A percentile compares a stretch with the other conserved stretches of the same genome.
Conservation (phyloP, 2,888 invertebrate species). For the Melinaea marsaeus region DNA sequence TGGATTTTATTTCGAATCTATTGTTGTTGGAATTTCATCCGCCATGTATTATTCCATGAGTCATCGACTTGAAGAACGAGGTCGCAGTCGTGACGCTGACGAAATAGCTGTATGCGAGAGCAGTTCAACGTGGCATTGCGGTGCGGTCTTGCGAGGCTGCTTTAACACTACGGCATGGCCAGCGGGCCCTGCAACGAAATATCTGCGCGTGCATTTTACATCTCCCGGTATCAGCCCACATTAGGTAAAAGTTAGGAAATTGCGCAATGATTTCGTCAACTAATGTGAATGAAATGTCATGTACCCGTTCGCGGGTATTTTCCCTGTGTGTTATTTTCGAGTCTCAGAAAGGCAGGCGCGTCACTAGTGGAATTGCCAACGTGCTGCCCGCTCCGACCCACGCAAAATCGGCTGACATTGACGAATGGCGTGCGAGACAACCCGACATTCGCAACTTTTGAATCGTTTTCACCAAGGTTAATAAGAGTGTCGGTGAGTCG, state of each 20-base stretch:
- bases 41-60: constrained; percentile 76
- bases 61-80: constrained; percentile 60
- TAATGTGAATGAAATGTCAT: constrained; percentile 26
- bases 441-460: constrained; percentile 12
- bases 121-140: constrained; percentile 34
- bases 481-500: constrained; percentile 34
- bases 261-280: constrained; percentile 53
- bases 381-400: constrained; percentile 7
- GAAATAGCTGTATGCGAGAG: constrained; percentile 49
- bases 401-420: constrained; percentile 12
- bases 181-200: constrained; percentile 37
- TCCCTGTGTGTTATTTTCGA: constrained; percentile 58
- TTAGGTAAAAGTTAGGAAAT: constrained; percentile 70
- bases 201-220: constrained; percentile 46
- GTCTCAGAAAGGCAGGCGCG: constrained; percentile 22
- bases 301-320: constrained; percentile 48
- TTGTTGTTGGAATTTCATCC: constrained; percentile 65
- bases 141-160: constrained; percentile 40
- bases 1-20: constrained; percentile 47
- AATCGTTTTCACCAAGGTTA: constrained; percentile 22
- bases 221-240: constrained; percentile 72
- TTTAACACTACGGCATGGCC: constrained; percentile 40
- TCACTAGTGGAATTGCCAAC: constrained; percentile 20
- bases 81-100: constrained; percentile 51
- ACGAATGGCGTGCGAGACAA: constrained; percentile 19